These are phyloP conservation scores for Drosophila rhopaloa DNA, from an alignment of 1,140 invertebrate genomes.

Conservation along the genomic window DNA sequence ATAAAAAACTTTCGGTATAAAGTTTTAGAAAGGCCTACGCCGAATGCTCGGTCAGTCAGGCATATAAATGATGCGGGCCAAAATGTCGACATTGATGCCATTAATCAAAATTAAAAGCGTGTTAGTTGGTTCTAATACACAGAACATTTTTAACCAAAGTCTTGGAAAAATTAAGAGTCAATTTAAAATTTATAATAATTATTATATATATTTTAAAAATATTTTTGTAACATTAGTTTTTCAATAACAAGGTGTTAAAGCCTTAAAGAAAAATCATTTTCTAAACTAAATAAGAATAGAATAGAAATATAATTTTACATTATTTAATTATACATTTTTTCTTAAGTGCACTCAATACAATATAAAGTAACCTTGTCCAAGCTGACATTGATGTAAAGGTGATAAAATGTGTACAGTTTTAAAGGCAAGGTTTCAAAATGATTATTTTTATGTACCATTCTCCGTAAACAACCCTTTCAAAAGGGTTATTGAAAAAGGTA, in stretches of 20 bases:
- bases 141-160: neutral
- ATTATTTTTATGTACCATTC: neutral
- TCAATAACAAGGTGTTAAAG: no score
- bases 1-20: constrained; percentile 31
- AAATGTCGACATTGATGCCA: constrained; percentile 36
- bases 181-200: no score
- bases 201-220: no score
- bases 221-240: no score
- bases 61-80: constrained; percentile 76
- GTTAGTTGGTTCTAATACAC: constrained; percentile 24
- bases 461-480: neutral
- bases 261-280: no score
- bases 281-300: no score
- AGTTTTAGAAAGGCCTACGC: constrained; percentile 35
- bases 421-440: constrained; percentile 11
- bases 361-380: neutral
- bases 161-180: neutral
- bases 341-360: neutral
- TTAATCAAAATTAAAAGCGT: constrained; percentile 80
- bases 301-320: no score
- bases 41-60: constrained; percentile 37
- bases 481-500: constrained; percentile 13
- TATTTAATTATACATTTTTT: neutral
- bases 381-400: constrained; percentile 18
- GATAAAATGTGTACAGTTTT: constrained; percentile 12